Conservation (phyloP, 2,888 invertebrate species). For the Girardia tigrina region DNA sequence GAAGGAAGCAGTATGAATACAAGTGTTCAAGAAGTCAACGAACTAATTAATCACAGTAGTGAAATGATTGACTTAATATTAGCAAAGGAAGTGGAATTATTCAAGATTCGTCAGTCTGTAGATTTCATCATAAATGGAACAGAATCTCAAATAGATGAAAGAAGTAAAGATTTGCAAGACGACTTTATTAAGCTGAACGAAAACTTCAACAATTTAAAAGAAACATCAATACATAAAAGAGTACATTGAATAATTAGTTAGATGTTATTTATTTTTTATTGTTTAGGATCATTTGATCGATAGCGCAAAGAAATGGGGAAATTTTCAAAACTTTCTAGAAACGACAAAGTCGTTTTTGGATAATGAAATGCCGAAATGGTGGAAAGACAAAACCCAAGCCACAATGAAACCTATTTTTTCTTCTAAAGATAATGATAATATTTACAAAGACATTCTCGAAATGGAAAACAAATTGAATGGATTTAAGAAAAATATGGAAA, state of each 20-base stretch:
- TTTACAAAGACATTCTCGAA: background rate
- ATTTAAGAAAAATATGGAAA: background rate
- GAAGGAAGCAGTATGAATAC: background rate
- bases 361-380: background rate
- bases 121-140: background rate
- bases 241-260: background rate
- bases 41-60: background rate
- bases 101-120: background rate
- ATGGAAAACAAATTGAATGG: slow-evolving; percentile 17
- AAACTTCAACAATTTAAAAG: background rate
- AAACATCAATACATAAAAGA: background rate
- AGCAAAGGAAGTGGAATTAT: background rate
- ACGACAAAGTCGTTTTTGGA: background rate
- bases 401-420: background rate
- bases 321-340: background rate
- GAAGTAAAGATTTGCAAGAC: background rate
- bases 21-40: background rate
- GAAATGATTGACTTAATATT: background rate
- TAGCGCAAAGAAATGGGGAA: background rate
- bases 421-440: background rate
- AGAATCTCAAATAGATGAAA: background rate
- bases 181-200: background rate
- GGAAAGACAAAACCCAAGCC: background rate
- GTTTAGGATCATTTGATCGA: background rate
- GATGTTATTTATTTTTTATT: background rate